These are phyloP conservation scores for Scolopax rusticola DNA, from an alignment of 2,797 vertebrate species.

Conservation along the genomic window DNA sequence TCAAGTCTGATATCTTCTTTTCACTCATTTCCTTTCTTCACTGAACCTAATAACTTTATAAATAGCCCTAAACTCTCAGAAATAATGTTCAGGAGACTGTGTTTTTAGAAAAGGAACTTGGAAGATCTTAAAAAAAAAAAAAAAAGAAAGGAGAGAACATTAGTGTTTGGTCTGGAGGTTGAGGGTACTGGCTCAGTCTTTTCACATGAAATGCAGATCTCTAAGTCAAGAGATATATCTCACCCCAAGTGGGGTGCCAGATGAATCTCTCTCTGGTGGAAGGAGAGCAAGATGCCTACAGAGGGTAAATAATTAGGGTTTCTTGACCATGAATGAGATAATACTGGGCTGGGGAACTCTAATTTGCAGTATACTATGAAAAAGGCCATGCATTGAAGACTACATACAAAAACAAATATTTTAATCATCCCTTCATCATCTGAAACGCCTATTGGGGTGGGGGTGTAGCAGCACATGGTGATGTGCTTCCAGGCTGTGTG, in stretches of 20 bases:
- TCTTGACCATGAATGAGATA: neutral
- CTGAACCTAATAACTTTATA: neutral
- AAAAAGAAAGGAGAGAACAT: neutral
- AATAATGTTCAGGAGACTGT: neutral
- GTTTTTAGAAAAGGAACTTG: neutral
- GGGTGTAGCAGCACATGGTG: neutral
- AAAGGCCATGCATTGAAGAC: neutral
- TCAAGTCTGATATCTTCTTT: neutral
- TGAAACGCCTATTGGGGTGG: accelerated
- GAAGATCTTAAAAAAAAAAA: neutral
- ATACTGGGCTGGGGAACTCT: neutral
- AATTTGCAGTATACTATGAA: neutral
- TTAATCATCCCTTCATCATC: neutral
- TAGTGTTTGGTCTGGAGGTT: neutral
- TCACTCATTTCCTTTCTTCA: neutral
- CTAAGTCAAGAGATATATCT: neutral
- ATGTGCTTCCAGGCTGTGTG: neutral
- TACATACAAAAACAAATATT: neutral
- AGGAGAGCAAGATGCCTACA: neutral
- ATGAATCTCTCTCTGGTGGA: neutral
- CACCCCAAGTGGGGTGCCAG: neutral
- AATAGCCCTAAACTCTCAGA: neutral
- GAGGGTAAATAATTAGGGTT: neutral
- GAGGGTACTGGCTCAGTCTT: neutral
- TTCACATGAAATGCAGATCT: neutral